Evolutionary conservation across 1,140 invertebrate genomes (phyloP), one percentile per base, ranked within the genome.

Genomic region (Cephus cinctus): DNA sequence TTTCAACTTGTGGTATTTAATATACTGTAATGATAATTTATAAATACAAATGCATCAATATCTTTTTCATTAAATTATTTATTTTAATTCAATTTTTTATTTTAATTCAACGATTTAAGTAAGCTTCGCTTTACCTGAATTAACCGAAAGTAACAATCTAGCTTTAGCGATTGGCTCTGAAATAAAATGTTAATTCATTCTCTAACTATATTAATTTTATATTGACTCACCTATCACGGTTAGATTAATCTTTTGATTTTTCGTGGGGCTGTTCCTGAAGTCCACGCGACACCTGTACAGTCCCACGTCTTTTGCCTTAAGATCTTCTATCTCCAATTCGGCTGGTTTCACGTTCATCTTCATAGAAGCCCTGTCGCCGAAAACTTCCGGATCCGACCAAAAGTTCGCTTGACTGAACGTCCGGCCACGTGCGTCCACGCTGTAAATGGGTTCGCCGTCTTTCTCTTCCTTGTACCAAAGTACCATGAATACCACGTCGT

Each of bases 261-360:
- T 81, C 0, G 87, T 89, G 0, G 86, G 85, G 5, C 85, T 85
- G 22, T 83, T 78, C 27, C 78, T 71, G 68, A 88, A 91, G 69
- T 91, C 88, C 1, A 89, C 86, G 20, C 87, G 72, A 63, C 88
- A 91, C 46, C 85, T 79, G 63, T 88, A 90, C 9, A 86, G 59
- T 0, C 83, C 86, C 43, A 83, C 80, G 59, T 90, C 86, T 50
- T 71, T 74, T n/a, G 77, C 74, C 34, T 73, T 77, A 5, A 86
- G 69, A 15, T 77, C 69, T 36, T 80, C 68, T 34, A 87, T 71
- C 19, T 75, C 73, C 15, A 87, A 68, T 30, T 76, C 68, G 2
- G 82, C 80, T 3, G 84, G 80, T 18, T 78, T 71, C 12, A 62
- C 64, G 23, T 71, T 67, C 9, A 81, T 73, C 39, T 77, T 77